phyloP scores from a whole-genome alignment of 2,888 invertebrate species.

The Mythimna impura region DNA sequence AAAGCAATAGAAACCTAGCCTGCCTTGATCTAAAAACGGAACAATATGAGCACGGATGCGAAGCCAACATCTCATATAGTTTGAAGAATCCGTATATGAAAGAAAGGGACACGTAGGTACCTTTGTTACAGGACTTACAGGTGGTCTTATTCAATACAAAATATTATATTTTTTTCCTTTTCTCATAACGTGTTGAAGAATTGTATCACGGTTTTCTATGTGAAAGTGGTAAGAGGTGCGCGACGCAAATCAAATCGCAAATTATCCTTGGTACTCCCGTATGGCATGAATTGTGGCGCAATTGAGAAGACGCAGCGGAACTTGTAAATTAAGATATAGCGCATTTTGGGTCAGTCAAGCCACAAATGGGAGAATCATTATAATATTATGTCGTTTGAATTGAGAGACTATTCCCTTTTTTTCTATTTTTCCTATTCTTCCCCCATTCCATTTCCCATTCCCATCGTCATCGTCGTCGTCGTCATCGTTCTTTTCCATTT shows the following conservation, averaged over 20 bases:
- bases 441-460: too few relatives aligned
- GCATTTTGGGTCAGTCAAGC: not conserved
- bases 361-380: not conserved
- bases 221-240: constrained; percentile 75
- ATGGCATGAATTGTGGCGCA: constrained; percentile 55
- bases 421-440: too few relatives aligned
- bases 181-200: constrained; percentile 30
- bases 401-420: too few relatives aligned
- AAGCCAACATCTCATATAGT: constrained; percentile 32
- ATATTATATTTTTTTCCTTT: constrained; percentile 10
- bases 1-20: constrained; percentile 31
- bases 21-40: constrained; percentile 42
- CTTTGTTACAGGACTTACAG: constrained; percentile 34
- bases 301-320: constrained; percentile 39
- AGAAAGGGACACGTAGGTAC: constrained; percentile 16
- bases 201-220: constrained; percentile 68
- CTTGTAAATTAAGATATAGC: not conserved
- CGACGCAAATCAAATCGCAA: constrained; percentile 86
- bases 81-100: constrained; percentile 30
- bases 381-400: not conserved
- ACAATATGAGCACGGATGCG: constrained; percentile 34
- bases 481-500: too few relatives aligned
- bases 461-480: too few relatives aligned
- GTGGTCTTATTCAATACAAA: constrained; percentile 27
- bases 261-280: constrained; percentile 84